Conservation (phyloP, 2,797 vertebrate species). For the Pipistrellus kuhlii region DNA sequence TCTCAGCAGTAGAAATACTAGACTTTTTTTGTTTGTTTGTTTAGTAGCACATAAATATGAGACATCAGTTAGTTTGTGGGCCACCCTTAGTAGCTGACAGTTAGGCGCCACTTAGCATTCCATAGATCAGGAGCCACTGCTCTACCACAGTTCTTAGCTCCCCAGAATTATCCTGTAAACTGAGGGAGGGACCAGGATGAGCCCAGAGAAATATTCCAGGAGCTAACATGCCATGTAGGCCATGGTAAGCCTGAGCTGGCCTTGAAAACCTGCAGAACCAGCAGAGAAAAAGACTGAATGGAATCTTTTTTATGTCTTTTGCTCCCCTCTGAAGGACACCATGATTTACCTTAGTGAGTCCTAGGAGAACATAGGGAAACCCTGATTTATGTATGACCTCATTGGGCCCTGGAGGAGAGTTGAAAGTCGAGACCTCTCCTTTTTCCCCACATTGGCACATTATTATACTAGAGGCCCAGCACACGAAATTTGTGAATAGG, state of each 20-base stretch:
- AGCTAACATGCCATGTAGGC: background rate
- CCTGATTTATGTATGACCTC: slow-evolving; percentile 6
- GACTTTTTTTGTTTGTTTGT: background rate
- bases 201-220: background rate
- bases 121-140: background rate
- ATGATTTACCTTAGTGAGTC: background rate
- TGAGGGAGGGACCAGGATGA: background rate
- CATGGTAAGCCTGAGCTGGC: background rate
- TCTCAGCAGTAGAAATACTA: background rate
- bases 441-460: background rate
- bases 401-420: background rate
- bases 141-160: background rate
- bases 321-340: background rate
- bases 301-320: slow-evolving; percentile 10
- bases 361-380: background rate
- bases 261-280: slow-evolving; percentile 14
- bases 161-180: background rate
- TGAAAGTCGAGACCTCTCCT: background rate
- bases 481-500: no score
- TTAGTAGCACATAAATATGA: background rate
- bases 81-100: background rate
- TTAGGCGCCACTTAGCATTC: background rate
- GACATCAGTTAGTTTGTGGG: background rate
- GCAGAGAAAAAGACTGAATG: background rate
- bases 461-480: background rate